These are phyloP conservation scores for Dreissena polymorpha DNA, from an alignment of 1,140 invertebrate genomes.

Conservation along the genomic window DNA sequence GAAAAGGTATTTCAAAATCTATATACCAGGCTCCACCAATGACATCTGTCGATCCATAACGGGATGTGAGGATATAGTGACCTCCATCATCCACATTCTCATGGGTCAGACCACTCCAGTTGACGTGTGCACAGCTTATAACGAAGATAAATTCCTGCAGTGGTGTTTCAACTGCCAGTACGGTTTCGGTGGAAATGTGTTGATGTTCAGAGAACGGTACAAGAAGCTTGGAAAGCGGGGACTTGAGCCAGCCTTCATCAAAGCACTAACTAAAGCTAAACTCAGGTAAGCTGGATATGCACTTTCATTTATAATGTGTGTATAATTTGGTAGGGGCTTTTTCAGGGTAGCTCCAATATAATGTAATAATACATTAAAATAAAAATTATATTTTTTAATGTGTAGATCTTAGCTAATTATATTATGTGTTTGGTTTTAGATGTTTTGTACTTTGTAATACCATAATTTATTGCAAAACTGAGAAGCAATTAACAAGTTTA, in stretches of 20 bases:
- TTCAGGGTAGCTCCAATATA: neutral
- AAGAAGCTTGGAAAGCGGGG: constrained; percentile 67
- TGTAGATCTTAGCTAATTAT: too few species aligned
- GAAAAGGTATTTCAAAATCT: too few species aligned
- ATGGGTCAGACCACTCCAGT: constrained; percentile 68
- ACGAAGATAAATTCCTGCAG: constrained; percentile 68
- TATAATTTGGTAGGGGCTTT: neutral
- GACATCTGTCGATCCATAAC: constrained; percentile 72
- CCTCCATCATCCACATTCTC: constrained; percentile 71
- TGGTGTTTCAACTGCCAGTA: constrained; percentile 77
- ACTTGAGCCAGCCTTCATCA: constrained; percentile 73
- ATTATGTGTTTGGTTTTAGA: too few species aligned
- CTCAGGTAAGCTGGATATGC: constrained; percentile 64
- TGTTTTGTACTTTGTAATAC: too few species aligned
- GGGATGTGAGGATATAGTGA: constrained; percentile 69
- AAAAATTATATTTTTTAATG: too few species aligned
- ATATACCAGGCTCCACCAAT: constrained; percentile 72
- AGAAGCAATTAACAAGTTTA: too few species aligned
- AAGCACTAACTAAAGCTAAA: constrained; percentile 75
- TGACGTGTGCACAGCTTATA: constrained; percentile 72
- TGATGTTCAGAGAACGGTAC: constrained; percentile 69
- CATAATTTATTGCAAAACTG: too few species aligned
- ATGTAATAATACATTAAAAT: too few species aligned
- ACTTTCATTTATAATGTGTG: neutral
- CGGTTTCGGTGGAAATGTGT: constrained; percentile 75